Evolutionary conservation across 2,888 invertebrate genomes (phyloP), one percentile per base, ranked within the genome.

Genomic region (Pollenia griseotomentosa): DNA sequence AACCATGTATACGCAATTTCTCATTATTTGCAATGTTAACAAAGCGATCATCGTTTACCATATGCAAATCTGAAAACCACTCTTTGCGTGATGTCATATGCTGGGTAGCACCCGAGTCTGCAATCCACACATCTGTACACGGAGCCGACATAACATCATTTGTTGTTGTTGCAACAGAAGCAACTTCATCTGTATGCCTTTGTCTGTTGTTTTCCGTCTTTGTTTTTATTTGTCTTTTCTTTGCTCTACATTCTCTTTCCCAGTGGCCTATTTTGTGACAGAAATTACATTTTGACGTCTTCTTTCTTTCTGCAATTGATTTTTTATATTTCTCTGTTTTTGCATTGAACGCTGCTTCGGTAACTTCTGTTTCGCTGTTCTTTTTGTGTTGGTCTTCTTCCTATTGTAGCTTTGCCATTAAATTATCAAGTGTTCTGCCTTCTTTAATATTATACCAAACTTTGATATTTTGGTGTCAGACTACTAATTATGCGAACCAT

Each of bases 391-490:
- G 66, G 19, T 80, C 70, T 86, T 87, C 75, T 74, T 80, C 75
- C 11, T 83, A 40, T 53, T 87, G 83, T 40, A 86, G 44, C 57
- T 57, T 57, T 57, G 80, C 51, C 70, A 86, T 73, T 14, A 88
- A 65, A 51, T 81, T 88, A 23, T 88, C 71, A 75, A 85, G 68
- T 12, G 86, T 87, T 75, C 88, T 66, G 11, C 88, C 86, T 65
- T 89, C 87, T 79, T 89, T 88, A 5, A 86, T 78, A 48, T 88
- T 88, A 55, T 88, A 88, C 88, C 88, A 89, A 12, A 88, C 88
- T 88, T 57, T 81, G 79, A 66, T 84, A 87, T 48, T 74, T 88
- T 71, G 84, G 48, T 74, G 87, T 23, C 53, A 89, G 68, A 19
- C 85, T 74, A 46, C 88, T 86, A 51, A 88, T 88, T 12, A 88